A percentile compares a stretch with the other conserved stretches of the same genome.
Conservation (phyloP, 2,888 invertebrate species). For the Pyrrhia umbra region DNA sequence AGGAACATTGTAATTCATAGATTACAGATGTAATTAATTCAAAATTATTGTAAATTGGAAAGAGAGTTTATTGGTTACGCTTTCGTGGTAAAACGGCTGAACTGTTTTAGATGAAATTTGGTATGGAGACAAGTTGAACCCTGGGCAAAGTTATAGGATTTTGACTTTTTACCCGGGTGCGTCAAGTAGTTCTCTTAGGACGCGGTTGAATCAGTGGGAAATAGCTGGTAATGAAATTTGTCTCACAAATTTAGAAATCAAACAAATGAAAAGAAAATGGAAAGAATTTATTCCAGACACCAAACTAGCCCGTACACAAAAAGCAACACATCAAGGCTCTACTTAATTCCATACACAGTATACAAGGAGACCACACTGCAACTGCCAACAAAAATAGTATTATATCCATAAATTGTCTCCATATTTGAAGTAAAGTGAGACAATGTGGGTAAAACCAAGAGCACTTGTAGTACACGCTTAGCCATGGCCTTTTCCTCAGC, state of each 20-base stretch:
- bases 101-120: too few species aligned
- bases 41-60: too few species aligned
- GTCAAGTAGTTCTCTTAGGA: too few species aligned
- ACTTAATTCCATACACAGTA: slow-evolving; percentile 61
- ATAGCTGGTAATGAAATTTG: too few species aligned
- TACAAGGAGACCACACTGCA: slow-evolving; percentile 70
- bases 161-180: too few species aligned
- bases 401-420: slow-evolving; percentile 64
- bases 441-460: slow-evolving; percentile 67
- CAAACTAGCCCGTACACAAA: slow-evolving; percentile 45
- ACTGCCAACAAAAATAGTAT: slow-evolving; percentile 67
- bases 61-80: too few species aligned
- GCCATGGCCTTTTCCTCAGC: slow-evolving; percentile 26
- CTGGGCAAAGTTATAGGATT: too few species aligned
- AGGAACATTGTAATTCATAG: too few species aligned
- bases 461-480: slow-evolving; percentile 53
- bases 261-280: neutral
- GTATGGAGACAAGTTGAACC: too few species aligned
- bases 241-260: neutral
- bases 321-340: slow-evolving; percentile 66
- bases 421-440: slow-evolving; percentile 59
- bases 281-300: slow-evolving; percentile 46
- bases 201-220: too few species aligned
- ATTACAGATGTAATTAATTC: too few species aligned
- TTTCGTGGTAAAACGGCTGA: too few species aligned